These are phyloP conservation scores for Anguilla megastoma DNA, from an alignment of 2,797 vertebrate genomes.

Conservation along the genomic window DNA sequence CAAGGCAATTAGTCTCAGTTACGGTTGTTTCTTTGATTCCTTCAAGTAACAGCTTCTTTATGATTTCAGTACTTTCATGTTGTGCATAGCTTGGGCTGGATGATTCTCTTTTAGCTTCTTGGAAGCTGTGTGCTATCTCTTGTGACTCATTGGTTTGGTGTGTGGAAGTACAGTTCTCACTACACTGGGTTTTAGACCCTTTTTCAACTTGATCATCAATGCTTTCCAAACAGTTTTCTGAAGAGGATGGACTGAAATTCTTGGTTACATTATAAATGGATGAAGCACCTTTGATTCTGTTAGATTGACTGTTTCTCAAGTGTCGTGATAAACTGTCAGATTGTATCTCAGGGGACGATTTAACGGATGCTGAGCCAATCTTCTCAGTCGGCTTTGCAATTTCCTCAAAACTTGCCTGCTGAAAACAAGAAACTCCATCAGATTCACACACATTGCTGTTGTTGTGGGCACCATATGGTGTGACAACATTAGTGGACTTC, in stretches of 20 bases:
- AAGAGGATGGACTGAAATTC: background rate
- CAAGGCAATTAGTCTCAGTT: conserved; percentile 19
- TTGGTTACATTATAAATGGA: background rate
- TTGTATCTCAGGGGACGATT: background rate
- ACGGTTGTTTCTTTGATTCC: conserved; percentile 14
- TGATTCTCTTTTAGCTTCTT: conserved; percentile 28
- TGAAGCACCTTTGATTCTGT: conserved; percentile 4
- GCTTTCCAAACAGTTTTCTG: background rate
- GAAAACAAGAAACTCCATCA: background rate
- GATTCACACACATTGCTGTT: background rate
- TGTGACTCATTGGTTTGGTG: conserved; percentile 23
- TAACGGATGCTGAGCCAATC: conserved; percentile 22
- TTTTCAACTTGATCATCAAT: conserved; percentile 33
- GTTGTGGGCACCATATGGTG: background rate
- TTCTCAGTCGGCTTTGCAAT: conserved; percentile 7
- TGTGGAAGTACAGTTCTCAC: conserved; percentile 20
- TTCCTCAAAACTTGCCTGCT: conserved; percentile 19
- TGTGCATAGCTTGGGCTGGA: conserved; percentile 39
- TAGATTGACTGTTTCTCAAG: conserved; percentile 25
- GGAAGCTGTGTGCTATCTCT: background rate
- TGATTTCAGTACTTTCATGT: conserved; percentile 14
- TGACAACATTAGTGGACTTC: background rate
- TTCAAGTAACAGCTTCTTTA: conserved; percentile 10
- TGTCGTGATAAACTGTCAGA: conserved; percentile 8
- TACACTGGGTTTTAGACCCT: conserved; percentile 8